A percentile compares a stretch with the other conserved stretches of the same genome.
Conservation (phyloP, 1,140 invertebrate species). For the Drosophila triauraria region DNA sequence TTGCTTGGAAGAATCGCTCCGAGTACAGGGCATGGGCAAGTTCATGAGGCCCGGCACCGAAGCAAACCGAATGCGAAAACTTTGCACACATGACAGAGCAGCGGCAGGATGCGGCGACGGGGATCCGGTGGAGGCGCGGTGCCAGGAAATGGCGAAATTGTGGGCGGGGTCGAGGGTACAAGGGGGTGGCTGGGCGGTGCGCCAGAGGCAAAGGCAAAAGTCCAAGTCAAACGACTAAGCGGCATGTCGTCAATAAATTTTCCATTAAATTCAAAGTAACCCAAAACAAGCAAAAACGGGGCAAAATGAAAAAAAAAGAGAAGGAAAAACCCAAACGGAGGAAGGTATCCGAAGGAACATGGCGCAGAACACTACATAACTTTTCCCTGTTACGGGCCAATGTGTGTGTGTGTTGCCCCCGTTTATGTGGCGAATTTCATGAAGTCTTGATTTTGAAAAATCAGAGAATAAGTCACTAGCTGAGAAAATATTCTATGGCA, state of each 20-base stretch:
- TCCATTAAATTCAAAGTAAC: slow-evolving; percentile 81
- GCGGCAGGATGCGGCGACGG: slow-evolving; percentile 12
- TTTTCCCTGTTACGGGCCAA: slow-evolving; percentile 51
- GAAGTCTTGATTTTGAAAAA: neutral
- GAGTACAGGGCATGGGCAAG: slow-evolving; percentile 64
- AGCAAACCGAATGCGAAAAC: slow-evolving; percentile 70
- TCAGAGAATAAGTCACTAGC: neutral
- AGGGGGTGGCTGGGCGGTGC: slow-evolving; percentile 12
- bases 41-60: slow-evolving; percentile 59
- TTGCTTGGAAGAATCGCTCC: slow-evolving; percentile 46
- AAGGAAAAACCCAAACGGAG: slow-evolving; percentile 64
- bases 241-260: slow-evolving; percentile 83
- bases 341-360: slow-evolving; percentile 65
- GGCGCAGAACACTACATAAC: slow-evolving; percentile 78
- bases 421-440: slow-evolving; percentile 14
- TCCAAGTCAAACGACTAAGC: slow-evolving; percentile 82
- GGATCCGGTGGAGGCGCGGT: neutral
- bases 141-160: slow-evolving; percentile 35
- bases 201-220: slow-evolving; percentile 65
- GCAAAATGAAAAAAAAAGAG: slow-evolving; percentile 32
- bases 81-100: slow-evolving; percentile 73
- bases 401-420: slow-evolving; percentile 1
- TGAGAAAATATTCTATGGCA: neutral
- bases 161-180: slow-evolving; percentile 11
- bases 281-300: slow-evolving; percentile 64